Percentiles rank a stretch among this genome's conserved stretches.
These are phyloP conservation scores for Chiloscyllium punctatum DNA, from an alignment of 2,797 vertebrate species.

Conservation along the genomic window DNA sequence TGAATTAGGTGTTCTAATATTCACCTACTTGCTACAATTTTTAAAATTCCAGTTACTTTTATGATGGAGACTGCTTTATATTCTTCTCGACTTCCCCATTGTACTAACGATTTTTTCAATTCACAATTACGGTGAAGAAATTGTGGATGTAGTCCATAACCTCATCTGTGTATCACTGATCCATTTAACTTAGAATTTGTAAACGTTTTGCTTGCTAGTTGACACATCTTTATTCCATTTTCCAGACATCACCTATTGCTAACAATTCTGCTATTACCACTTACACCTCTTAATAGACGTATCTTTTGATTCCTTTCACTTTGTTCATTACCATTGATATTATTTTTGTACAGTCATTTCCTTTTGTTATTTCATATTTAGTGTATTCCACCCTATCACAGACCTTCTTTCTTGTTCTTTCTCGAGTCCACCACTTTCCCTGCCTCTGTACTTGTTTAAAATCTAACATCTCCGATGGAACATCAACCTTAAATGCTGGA, in stretches of 20 bases:
- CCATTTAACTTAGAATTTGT: no score
- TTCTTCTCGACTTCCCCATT: no score
- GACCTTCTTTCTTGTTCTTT: not conserved
- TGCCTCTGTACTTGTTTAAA: not conserved
- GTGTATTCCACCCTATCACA: not conserved
- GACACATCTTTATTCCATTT: not conserved
- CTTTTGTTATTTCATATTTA: not conserved
- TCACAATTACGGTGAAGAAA: no score
- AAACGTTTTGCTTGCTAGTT: no score
- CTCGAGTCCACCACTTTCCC: not conserved
- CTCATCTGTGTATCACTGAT: no score
- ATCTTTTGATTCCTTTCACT: not conserved
- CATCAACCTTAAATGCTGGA: not conserved
- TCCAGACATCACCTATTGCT: not conserved
- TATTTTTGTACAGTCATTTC: not conserved
- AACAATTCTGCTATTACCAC: not conserved
- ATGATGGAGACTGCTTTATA: no score
- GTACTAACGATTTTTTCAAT: no score
- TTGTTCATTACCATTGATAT: not conserved
- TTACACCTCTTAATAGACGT: not conserved
- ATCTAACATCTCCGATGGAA: not conserved
- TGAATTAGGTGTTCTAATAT: no score
- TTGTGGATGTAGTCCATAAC: no score
- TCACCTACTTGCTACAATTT: no score
- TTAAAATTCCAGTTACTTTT: no score